Evolutionary conservation across 2,113 vertebrate species (phyloP).

Genomic region (Chionomys nivalis): DNA sequence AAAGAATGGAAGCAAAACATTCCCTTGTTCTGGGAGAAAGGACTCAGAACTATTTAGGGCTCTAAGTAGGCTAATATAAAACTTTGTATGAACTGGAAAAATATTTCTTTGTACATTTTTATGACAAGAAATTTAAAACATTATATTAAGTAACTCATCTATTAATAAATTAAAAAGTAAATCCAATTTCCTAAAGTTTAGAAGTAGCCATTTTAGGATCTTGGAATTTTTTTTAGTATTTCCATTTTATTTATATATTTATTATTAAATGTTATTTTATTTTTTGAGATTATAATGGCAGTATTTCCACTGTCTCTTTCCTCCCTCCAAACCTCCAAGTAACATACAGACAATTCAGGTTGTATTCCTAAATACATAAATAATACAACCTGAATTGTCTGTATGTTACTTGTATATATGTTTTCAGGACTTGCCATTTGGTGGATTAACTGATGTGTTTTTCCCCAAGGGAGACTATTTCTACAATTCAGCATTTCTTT

Average conservation of each 20-base stretch:
- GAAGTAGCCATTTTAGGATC: constrained; percentile 25
- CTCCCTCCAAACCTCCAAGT: not conserved
- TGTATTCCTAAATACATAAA: not conserved
- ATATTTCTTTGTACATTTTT: constrained; percentile 13
- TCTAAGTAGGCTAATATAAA: not conserved
- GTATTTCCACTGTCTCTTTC: not conserved
- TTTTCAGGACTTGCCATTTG: not conserved
- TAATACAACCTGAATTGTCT: not conserved
- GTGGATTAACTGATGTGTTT: not conserved
- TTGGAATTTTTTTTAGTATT: not conserved
- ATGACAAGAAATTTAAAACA: not conserved
- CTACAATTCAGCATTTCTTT: not conserved
- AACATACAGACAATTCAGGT: no score
- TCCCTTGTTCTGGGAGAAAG: constrained; percentile 34
- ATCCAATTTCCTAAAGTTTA: not conserved
- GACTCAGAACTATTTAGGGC: not conserved
- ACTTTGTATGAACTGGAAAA: constrained; percentile 18
- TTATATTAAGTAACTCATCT: not conserved
- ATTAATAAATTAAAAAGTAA: constrained; percentile 15
- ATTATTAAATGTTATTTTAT: not conserved
- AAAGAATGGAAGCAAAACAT: not conserved
- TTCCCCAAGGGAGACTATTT: not conserved
- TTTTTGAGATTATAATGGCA: not conserved
- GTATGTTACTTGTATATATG: not conserved
- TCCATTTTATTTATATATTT: not conserved